phyloP scores from a whole-genome alignment of 2,113 vertebrate genomes.

The Bufo gargarizans region DNA sequence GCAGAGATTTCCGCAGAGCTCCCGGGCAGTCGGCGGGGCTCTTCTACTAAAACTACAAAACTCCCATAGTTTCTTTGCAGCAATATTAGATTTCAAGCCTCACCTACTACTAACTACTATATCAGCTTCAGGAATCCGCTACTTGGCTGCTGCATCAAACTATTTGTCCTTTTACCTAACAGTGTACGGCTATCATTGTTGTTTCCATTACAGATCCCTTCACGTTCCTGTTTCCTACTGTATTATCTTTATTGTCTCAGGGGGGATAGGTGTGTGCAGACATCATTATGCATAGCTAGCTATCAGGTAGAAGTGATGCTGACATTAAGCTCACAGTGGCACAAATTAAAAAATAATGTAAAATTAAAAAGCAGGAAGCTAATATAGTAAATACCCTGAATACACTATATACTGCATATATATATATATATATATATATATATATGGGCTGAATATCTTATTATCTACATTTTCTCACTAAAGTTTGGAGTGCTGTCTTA shows the following conservation, averaged over 20 bases:
- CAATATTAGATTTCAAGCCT: background rate
- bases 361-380: too few species aligned
- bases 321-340: background rate
- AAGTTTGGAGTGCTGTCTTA: too few species aligned
- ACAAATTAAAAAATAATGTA: background rate
- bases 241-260: background rate
- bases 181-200: background rate
- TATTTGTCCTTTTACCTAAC: background rate
- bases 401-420: too few species aligned
- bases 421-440: too few species aligned
- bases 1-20: background rate
- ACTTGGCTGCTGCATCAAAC: background rate
- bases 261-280: background rate
- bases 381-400: too few species aligned
- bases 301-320: background rate
- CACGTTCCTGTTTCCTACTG: background rate
- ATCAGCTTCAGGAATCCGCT: background rate
- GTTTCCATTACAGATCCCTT: background rate
- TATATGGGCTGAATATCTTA: too few species aligned
- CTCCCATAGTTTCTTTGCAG: background rate
- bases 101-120: background rate
- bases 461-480: too few species aligned
- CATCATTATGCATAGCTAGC: background rate
- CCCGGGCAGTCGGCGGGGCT: background rate
- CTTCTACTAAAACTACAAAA: background rate